Conservation (phyloP, 2,888 invertebrate species). For the Gymnosoma rotundatum region DNA sequence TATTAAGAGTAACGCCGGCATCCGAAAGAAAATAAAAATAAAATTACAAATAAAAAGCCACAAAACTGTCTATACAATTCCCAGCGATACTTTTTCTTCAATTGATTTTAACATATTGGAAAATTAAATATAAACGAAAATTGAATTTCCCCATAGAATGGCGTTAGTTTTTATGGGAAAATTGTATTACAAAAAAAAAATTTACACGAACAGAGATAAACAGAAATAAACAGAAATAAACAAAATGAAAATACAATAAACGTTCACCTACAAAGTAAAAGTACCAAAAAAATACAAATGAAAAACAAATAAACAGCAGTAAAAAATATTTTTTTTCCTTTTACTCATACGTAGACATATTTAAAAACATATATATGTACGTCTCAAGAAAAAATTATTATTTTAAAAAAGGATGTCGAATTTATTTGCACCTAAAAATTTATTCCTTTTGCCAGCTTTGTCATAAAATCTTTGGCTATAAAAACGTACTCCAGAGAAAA, state of each 20-base stretch:
- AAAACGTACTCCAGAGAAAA: too few relatives aligned
- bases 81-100: slow-evolving; percentile 67
- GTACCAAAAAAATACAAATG: background rate
- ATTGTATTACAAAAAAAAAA: slow-evolving; percentile 35
- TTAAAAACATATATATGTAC: too few relatives aligned
- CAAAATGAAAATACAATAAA: background rate
- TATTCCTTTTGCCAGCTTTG: too few relatives aligned
- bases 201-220: background rate
- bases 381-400: background rate
- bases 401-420: background rate
- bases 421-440: too few relatives aligned
- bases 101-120: slow-evolving; percentile 71
- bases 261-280: background rate
- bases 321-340: background rate
- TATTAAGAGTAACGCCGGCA: slow-evolving; percentile 7
- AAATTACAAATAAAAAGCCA: slow-evolving; percentile 45
- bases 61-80: slow-evolving; percentile 69
- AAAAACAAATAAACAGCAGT: background rate
- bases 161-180: slow-evolving; percentile 62
- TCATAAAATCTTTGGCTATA: too few relatives aligned
- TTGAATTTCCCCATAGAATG: slow-evolving; percentile 70
- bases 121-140: slow-evolving; percentile 71
- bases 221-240: slow-evolving; percentile 12
- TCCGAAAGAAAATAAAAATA: slow-evolving; percentile 1
- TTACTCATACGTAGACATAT: background rate